Evolutionary conservation across 1,140 invertebrate species (phyloP).

Genomic region (Odontomachus brunneus): DNA sequence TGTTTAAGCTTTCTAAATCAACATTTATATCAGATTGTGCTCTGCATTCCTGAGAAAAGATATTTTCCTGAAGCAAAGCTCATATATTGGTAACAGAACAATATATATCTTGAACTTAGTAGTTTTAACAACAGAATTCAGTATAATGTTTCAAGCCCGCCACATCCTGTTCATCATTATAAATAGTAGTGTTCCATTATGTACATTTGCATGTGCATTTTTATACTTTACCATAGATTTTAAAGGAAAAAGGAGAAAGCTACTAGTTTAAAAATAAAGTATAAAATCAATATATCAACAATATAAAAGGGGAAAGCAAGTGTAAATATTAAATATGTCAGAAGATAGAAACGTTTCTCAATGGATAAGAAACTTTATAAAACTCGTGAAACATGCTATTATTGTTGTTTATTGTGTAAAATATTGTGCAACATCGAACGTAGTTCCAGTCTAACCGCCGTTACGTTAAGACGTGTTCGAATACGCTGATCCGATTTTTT

Average conservation of each 20-base stretch:
- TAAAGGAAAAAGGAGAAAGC: not conserved
- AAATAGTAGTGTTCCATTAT: not conserved
- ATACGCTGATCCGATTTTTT: no score
- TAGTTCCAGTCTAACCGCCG: no score
- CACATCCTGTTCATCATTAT: not conserved
- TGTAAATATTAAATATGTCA: not conserved
- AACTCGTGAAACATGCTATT: not conserved
- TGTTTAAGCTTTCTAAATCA: constrained; percentile 77
- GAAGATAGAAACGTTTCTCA: not conserved
- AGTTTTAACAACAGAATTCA: not conserved
- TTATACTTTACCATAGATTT: no score
- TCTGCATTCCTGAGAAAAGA: constrained; percentile 63
- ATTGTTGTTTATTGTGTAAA: no score
- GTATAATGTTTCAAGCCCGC: not conserved
- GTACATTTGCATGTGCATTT: no score
- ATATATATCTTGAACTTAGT: not conserved
- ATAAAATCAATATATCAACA: not conserved
- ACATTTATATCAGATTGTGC: constrained; percentile 61
- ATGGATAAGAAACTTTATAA: not conserved
- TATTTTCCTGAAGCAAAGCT: constrained; percentile 1
- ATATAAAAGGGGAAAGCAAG: not conserved
- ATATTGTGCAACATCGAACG: no score
- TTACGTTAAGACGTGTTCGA: no score
- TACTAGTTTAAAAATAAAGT: not conserved
- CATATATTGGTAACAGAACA: not conserved